phyloP scores from a whole-genome alignment of 2,888 invertebrate genomes.

The Cantharis flavilabris region DNA sequence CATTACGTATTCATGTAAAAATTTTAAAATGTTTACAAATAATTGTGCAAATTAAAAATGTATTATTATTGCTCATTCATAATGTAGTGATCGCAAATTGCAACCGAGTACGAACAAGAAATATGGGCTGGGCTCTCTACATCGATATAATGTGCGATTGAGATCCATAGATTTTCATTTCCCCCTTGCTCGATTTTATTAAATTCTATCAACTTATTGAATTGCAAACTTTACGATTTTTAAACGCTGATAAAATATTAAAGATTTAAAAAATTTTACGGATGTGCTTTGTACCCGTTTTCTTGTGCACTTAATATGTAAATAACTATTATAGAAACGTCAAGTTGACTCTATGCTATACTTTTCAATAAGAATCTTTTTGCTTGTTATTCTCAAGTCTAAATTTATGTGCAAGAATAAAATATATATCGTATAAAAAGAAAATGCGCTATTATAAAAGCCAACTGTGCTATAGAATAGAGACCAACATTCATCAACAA shows the following conservation, averaged over 20 bases:
- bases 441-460: not conserved
- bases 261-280: not conserved
- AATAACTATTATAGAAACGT: not conserved
- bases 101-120: too few species aligned
- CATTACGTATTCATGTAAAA: not conserved
- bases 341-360: not conserved
- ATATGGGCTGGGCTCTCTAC: not conserved
- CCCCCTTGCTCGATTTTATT: not conserved
- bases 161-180: not conserved
- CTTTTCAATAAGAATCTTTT: not conserved
- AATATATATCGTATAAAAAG: constrained; percentile 2
- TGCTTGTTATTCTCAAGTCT: not conserved
- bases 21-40: too few species aligned
- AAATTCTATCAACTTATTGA: not conserved
- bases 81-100: not conserved
- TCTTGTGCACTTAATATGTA: not conserved
- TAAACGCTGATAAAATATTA: not conserved
- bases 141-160: not conserved
- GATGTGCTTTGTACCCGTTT: not conserved
- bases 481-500: constrained; percentile 10
- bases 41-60: not conserved
- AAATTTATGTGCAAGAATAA: not conserved
- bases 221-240: not conserved
- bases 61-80: not conserved
- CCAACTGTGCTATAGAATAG: constrained; percentile 8